phyloP scores from a whole-genome alignment of 2,113 vertebrate genomes.

The Pteronura brasiliensis region DNA sequence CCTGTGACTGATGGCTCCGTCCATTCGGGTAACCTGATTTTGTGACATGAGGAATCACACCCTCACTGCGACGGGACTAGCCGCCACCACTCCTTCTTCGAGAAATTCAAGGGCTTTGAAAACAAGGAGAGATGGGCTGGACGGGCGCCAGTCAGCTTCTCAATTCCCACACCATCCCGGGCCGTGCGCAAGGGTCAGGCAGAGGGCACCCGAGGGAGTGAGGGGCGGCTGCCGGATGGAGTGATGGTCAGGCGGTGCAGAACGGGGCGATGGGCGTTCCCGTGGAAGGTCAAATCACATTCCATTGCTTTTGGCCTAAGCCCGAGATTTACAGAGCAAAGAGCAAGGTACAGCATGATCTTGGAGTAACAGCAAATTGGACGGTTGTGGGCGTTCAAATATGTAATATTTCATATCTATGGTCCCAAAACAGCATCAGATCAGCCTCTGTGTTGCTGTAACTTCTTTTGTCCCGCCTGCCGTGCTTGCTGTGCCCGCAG shows the following conservation, averaged over 20 bases:
- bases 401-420: neutral
- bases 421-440: neutral
- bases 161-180: too few relatives aligned
- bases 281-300: neutral
- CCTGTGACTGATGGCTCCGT: neutral
- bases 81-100: too few relatives aligned
- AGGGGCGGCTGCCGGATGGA: neutral
- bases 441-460: neutral
- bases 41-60: neutral
- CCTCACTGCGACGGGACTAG: neutral
- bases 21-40: neutral
- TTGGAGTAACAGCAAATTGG: neutral
- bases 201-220: rapidly evolving
- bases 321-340: neutral
- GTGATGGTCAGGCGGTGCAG: neutral
- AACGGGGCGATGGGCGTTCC: neutral
- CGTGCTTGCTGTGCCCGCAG: rapidly evolving
- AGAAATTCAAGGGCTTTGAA: neutral
- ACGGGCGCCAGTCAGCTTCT: neutral
- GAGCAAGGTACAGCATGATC: neutral
- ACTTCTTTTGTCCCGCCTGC: neutral
- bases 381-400: neutral
- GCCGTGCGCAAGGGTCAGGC: rapidly evolving
- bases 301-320: neutral
- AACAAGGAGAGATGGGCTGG: neutral